These are phyloP conservation scores for Phaenicophaeus curvirostris DNA, from an alignment of 2,797 vertebrate genomes.

Conservation along the genomic window DNA sequence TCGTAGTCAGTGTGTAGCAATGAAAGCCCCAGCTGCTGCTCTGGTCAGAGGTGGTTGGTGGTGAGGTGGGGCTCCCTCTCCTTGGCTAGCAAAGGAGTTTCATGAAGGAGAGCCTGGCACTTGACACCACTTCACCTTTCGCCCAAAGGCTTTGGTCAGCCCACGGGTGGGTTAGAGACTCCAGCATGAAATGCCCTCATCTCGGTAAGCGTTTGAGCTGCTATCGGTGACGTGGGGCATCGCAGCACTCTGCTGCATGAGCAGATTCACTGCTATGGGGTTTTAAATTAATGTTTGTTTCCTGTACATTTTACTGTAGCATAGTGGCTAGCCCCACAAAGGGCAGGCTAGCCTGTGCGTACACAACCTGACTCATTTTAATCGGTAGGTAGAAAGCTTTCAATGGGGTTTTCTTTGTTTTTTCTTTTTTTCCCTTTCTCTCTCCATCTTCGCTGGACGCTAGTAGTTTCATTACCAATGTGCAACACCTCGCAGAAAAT, in stretches of 20 bases:
- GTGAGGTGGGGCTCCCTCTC: constrained; percentile 56
- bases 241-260: constrained; percentile 66
- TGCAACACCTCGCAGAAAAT: constrained; percentile 70
- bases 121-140: constrained; percentile 59
- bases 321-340: constrained; percentile 74
- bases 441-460: constrained; percentile 69
- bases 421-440: neutral
- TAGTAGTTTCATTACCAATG: constrained; percentile 70
- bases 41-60: constrained; percentile 63
- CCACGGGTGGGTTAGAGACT: constrained; percentile 60
- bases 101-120: constrained; percentile 68
- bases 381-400: constrained; percentile 81
- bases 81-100: constrained; percentile 62
- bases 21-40: constrained; percentile 71
- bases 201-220: constrained; percentile 69
- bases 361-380: constrained; percentile 80
- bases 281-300: constrained; percentile 79
- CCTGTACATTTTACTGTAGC: constrained; percentile 80
- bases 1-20: constrained; percentile 80
- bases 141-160: constrained; percentile 58
- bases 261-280: constrained; percentile 71
- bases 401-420: constrained; percentile 31
- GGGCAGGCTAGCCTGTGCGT: constrained; percentile 74
- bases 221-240: constrained; percentile 43
- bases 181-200: constrained; percentile 72